Evolutionary conservation across 2,797 vertebrate species (phyloP).

Genomic region (Leptatherina wallacei): DNA sequence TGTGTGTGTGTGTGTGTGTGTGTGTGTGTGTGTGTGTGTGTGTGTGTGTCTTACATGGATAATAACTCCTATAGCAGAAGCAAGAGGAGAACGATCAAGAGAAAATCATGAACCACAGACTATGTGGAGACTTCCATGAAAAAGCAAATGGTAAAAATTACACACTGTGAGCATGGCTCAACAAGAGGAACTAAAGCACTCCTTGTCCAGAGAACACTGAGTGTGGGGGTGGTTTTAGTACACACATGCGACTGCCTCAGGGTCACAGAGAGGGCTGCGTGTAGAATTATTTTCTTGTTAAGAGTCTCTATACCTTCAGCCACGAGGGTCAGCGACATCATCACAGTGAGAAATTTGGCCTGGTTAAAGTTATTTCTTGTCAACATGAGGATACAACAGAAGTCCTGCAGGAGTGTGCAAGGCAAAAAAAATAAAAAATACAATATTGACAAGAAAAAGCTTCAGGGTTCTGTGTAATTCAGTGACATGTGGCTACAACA

Average conservation of each 20-base stretch:
- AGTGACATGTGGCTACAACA: slow-evolving; percentile 59
- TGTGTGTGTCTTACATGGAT: slow-evolving; percentile 23
- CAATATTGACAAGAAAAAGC: slow-evolving; percentile 17
- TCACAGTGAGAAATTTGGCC: slow-evolving; percentile 24
- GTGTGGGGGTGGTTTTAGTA: slow-evolving; percentile 29
- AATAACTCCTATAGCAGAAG: slow-evolving; percentile 55
- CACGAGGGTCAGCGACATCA: slow-evolving; percentile 29
- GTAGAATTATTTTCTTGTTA: slow-evolving; percentile 32
- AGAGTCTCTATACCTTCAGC: slow-evolving; percentile 26
- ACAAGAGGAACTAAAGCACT: slow-evolving; percentile 42
- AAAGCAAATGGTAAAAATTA: slow-evolving; percentile 51
- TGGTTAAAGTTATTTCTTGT: slow-evolving; percentile 35
- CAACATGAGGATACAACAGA: slow-evolving; percentile 31
- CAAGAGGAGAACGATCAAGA: slow-evolving; percentile 19
- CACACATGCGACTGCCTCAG: slow-evolving; percentile 17
- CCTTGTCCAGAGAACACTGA: slow-evolving; percentile 23
- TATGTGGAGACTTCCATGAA: slow-evolving; percentile 48
- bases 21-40: background rate
- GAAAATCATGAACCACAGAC: slow-evolving; percentile 34
- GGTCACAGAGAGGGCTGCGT: slow-evolving; percentile 31
- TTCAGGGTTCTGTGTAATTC: slow-evolving; percentile 31
- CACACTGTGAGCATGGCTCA: slow-evolving; percentile 21
- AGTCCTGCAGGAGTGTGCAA: background rate
- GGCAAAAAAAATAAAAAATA: slow-evolving; percentile 1
- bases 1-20: background rate